These are phyloP conservation scores for Noturus placidus DNA, from an alignment of 2,113 vertebrate species.

Conservation along the genomic window DNA sequence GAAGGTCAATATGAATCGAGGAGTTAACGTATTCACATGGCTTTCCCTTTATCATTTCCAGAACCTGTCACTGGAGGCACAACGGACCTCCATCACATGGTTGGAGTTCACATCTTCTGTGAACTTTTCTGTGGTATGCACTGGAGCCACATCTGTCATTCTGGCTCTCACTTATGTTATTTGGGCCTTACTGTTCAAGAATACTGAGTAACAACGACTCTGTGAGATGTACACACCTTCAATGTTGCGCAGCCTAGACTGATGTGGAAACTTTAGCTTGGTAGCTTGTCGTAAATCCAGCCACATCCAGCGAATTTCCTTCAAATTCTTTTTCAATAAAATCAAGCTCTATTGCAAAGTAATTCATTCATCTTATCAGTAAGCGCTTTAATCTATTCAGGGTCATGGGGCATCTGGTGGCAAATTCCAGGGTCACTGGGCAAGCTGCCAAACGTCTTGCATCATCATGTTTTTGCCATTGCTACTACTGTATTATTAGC, in stretches of 20 bases:
- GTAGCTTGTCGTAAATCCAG: background rate
- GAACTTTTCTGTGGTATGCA: conserved; percentile 30
- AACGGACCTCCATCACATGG: conserved; percentile 36
- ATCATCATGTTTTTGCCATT: background rate
- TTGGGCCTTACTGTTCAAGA: background rate
- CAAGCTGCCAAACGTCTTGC: too few species aligned
- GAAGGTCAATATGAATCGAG: conserved; percentile 43
- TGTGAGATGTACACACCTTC: background rate
- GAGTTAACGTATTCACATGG: conserved; percentile 55
- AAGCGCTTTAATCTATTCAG: background rate
- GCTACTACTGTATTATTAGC: background rate
- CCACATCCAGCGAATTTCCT: background rate
- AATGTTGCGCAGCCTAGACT: background rate
- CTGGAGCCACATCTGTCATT: background rate
- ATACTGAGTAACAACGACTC: background rate
- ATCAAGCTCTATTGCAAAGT: background rate
- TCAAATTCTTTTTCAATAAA: background rate
- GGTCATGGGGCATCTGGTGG: background rate
- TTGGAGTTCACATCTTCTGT: conserved; percentile 41
- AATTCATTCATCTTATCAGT: background rate
- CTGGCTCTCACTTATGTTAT: background rate
- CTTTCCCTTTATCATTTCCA: conserved; percentile 44
- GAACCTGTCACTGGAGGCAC: conserved; percentile 48
- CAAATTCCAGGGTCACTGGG: background rate
- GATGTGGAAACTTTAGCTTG: conserved; percentile 18